These are phyloP conservation scores for Argyresthia albistria DNA, from an alignment of 2,888 invertebrate genomes.

Conservation along the genomic window DNA sequence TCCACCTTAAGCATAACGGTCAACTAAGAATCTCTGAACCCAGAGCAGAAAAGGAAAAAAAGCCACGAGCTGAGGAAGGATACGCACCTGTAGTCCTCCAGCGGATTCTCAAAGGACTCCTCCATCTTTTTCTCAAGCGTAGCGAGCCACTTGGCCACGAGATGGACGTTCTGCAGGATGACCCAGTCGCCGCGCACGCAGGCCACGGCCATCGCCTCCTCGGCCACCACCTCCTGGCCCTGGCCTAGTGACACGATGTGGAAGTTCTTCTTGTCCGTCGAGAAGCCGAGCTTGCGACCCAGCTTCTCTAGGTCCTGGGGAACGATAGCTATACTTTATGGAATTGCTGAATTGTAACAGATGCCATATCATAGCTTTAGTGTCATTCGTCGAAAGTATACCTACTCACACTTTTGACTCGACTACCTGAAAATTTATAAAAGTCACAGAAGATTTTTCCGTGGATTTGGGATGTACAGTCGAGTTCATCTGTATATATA, in stretches of 20 bases:
- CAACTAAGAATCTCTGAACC: too few relatives aligned
- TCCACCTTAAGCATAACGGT: too few relatives aligned
- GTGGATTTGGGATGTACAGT: too few relatives aligned
- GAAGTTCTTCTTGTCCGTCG: constrained; percentile 85
- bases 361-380: too few relatives aligned
- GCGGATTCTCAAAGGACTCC: constrained; percentile 78
- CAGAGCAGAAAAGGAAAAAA: too few relatives aligned
- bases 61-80: too few relatives aligned
- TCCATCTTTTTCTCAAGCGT: constrained; percentile 93
- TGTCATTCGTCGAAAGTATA: too few relatives aligned
- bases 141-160: constrained; percentile 91
- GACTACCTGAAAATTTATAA: too few relatives aligned
- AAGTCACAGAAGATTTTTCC: too few relatives aligned
- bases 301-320: constrained; percentile 88
- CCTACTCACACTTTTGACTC: too few relatives aligned
- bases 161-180: constrained; percentile 92
- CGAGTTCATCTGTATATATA: too few relatives aligned
- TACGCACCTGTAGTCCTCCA: constrained; percentile 68
- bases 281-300: constrained; percentile 86
- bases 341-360: too few relatives aligned
- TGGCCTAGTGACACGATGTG: constrained; percentile 96
- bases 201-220: constrained; percentile 86
- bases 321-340: neutral
- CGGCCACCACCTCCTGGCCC: constrained; percentile 94
- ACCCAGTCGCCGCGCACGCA: constrained; percentile 91